Percentiles rank a stretch among this genome's conserved stretches.
Conservation (phyloP, 2,797 vertebrate species). For the Anabas testudineus region DNA sequence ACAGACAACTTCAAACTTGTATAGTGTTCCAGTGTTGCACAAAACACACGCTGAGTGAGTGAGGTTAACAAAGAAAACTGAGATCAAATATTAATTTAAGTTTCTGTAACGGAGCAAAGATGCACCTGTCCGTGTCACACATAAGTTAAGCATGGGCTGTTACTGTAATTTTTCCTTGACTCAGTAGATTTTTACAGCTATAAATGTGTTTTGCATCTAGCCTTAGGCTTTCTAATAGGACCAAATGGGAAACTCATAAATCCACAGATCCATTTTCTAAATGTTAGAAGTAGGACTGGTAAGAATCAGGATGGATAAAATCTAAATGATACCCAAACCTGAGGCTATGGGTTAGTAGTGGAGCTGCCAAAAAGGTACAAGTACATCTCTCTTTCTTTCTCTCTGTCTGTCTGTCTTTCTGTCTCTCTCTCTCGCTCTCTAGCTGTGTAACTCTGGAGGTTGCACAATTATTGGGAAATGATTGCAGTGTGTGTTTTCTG, state of each 20-base stretch:
- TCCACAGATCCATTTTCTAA: constrained; percentile 20
- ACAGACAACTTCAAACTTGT: not conserved
- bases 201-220: constrained; percentile 15
- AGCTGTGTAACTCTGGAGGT: not conserved
- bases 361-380: constrained; percentile 10
- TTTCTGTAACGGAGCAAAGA: not conserved
- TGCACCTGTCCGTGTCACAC: not conserved
- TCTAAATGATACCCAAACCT: not conserved
- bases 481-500: constrained; percentile 29
- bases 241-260: constrained; percentile 17
- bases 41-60: not conserved
- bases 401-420: too few relatives aligned
- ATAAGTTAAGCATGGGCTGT: not conserved
- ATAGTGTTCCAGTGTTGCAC: not conserved
- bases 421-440: not conserved
- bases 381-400: constrained; percentile 4
- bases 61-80: not conserved
- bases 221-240: constrained; percentile 5
- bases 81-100: not conserved
- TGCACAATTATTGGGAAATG: constrained; percentile 46
- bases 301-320: constrained; percentile 7
- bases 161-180: not conserved
- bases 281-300: not conserved
- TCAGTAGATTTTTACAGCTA: constrained; percentile 9
- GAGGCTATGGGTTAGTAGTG: constrained; percentile 1